Evolutionary conservation across 2,113 vertebrate species (phyloP), one percentile per base, ranked within the genome.

Genomic region (Sylvia atricapilla): DNA sequence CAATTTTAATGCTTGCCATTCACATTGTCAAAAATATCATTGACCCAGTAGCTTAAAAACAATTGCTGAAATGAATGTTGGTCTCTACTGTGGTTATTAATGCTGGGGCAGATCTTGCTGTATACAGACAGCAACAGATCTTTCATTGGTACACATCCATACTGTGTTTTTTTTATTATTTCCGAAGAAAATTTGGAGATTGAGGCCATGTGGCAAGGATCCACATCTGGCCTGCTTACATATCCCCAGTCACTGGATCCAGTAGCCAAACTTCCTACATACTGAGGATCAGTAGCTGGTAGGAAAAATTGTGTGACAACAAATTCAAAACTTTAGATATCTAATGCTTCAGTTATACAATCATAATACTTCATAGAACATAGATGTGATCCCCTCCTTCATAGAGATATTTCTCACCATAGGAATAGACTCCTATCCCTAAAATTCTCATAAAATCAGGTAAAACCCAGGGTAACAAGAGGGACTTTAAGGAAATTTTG

Each of bases 11-110:
- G 64, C 81, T 87, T 56, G 52, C 89, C 19, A 90, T 87, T 94
- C 89, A 92, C 81, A 80, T 83, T 89, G 91, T 95, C 89, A 91
- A 70, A 92, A 96, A 82, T 56, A 80, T 87, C 89, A 87, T 76
- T 96, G 93, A 94, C 89, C 80, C 63, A 93, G 77, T 79, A 87
- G 84, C 93, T 85, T 62, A 83, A 94, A 96, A 96, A 93, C 73
- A 91, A 85, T 79, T 73, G 91, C 56, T 93, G 41, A 87, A 93
- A 94, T 66, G 19, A 76, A 80, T 76, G 70, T 50, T 95, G 53
- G 53, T 69, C 62, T 73, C 68, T 55, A 12, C 33, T 60, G 53
- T 49, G 30, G 63, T 87, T 90, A 87, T 72, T 95, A 84, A 82
- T 20, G 50, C 43, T 59, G 59, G 49, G 63, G 55, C 50, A 95